A percentile compares a stretch with the other conserved stretches of the same genome.
Evolutionary conservation across 1,140 invertebrate genomes (phyloP).

Genomic region (Oreohelix idahoensis): DNA sequence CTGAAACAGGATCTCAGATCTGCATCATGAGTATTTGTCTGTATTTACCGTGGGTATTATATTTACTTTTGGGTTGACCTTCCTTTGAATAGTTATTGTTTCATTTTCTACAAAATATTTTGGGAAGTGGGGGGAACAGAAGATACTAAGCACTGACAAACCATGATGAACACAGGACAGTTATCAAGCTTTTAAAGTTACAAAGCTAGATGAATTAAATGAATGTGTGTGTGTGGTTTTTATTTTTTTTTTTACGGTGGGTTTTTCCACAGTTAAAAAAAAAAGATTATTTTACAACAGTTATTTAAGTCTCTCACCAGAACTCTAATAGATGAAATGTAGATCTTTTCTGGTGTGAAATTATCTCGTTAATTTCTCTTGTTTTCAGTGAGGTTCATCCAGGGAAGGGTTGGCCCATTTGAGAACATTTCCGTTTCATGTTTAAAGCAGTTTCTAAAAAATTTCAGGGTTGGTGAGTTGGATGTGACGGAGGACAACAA

Average conservation of each 20-base stretch:
- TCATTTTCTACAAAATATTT: not conserved
- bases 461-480: conserved; percentile 29
- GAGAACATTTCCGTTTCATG: not conserved
- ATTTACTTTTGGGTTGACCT: not conserved
- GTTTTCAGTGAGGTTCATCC: conserved; percentile 16
- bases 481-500: conserved; percentile 4
- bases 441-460: not conserved
- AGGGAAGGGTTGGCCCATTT: not conserved
- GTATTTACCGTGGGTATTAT: conserved; percentile 1
- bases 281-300: not conserved
- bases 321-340: not conserved
- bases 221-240: not conserved
- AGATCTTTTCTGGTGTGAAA: not conserved
- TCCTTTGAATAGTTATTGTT: not conserved
- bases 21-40: conserved; percentile 24
- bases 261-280: not conserved
- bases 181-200: not conserved
- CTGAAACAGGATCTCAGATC: conserved; percentile 3
- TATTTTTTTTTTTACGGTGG: too few relatives aligned
- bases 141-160: not conserved
- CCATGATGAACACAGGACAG: not conserved
- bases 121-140: too few relatives aligned
- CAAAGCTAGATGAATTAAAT: not conserved
- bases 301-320: not conserved
- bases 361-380: not conserved